Conservation (phyloP, 2,888 invertebrate species). For the Frankliniella intonsa region DNA sequence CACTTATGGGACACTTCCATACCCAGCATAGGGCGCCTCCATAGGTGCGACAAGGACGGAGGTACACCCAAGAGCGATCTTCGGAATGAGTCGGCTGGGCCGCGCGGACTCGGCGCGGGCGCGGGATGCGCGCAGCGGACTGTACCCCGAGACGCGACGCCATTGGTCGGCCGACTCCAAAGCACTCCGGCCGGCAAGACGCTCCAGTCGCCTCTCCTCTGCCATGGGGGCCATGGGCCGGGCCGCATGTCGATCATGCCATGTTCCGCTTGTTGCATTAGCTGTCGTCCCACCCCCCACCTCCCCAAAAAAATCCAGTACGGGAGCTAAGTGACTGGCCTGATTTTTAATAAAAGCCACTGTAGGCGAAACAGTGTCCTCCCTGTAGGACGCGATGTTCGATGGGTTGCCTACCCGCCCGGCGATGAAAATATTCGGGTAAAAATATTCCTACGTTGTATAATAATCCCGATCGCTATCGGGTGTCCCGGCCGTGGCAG, state of each 20-base stretch:
- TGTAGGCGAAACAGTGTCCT: too few species aligned
- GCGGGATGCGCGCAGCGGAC: not conserved
- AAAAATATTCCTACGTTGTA: too few species aligned
- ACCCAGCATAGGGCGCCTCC: not conserved
- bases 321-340: not conserved
- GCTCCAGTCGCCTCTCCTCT: not conserved
- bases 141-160: not conserved
- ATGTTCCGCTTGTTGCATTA: not conserved
- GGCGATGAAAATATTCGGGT: too few species aligned
- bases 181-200: conserved; percentile 2
- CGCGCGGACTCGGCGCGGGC: too few species aligned
- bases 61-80: not conserved
- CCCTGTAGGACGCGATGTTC: too few species aligned
- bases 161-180: not conserved
- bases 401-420: too few species aligned
- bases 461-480: not conserved
- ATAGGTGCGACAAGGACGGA: not conserved
- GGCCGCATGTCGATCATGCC: not conserved
- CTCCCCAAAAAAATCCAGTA: not conserved
- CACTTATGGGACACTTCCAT: not conserved
- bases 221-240: not conserved
- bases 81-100: too few species aligned
- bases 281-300: not conserved
- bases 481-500: not conserved
- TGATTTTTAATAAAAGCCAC: not conserved